phyloP scores from a whole-genome alignment of 2,888 invertebrate species.

The Atrina japonica region DNA sequence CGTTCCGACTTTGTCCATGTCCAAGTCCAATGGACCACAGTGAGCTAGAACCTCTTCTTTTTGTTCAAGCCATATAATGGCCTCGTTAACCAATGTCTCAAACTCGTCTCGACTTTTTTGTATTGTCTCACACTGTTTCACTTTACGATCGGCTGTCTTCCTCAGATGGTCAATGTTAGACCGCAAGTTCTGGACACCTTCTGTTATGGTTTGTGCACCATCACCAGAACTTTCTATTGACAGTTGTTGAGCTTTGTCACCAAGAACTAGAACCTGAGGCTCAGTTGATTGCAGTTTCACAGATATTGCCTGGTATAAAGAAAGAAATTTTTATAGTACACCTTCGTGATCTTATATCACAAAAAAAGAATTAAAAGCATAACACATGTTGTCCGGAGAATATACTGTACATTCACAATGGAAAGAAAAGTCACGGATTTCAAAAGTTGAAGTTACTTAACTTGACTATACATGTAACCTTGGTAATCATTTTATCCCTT shows the following conservation, averaged over 20 bases:
- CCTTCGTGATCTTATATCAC: too few relatives aligned
- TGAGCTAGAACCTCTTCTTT: conserved; percentile 66
- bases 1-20: conserved; percentile 63
- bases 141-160: conserved; percentile 91
- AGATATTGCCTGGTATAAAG: conserved; percentile 51
- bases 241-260: conserved; percentile 95
- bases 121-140: conserved; percentile 90
- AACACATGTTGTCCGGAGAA: too few relatives aligned
- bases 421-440: too few relatives aligned
- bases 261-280: conserved; percentile 91
- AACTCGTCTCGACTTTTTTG: conserved; percentile 70
- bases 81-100: conserved; percentile 64
- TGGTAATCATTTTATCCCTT: too few relatives aligned
- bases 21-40: conserved; percentile 64
- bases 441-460: too few relatives aligned
- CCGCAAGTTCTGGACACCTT: conserved; percentile 92
- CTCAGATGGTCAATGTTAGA: conserved; percentile 86
- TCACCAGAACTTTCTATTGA: conserved; percentile 91
- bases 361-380: too few relatives aligned
- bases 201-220: conserved; percentile 87
- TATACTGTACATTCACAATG: too few relatives aligned
- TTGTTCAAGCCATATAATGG: conserved; percentile 69
- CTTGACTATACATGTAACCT: too few relatives aligned
- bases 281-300: conserved; percentile 82
- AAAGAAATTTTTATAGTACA: too few relatives aligned